Evolutionary conservation across 2,113 vertebrate genomes (phyloP).

Genomic region (Albula glossodonta): DNA sequence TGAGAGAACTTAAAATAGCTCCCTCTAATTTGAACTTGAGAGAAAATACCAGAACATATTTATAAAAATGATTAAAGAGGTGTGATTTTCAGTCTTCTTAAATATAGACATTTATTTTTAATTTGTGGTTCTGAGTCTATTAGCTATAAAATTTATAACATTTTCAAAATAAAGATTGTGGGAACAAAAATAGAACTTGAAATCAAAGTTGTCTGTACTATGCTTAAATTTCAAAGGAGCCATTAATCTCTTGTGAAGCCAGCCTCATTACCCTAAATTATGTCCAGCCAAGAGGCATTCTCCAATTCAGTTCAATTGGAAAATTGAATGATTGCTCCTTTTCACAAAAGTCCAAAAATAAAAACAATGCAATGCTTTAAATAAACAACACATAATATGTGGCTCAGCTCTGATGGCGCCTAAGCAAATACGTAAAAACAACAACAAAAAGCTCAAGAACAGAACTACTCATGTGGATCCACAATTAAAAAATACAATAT

Average conservation of each 20-base stretch:
- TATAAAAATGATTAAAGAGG: neutral
- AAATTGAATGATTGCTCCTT: slow-evolving; percentile 6
- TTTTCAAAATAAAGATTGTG: neutral
- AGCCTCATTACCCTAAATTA: slow-evolving; percentile 8
- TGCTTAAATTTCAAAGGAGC: neutral
- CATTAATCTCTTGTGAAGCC: neutral
- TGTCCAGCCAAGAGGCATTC: slow-evolving; percentile 6
- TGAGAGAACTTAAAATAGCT: neutral
- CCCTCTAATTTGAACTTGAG: neutral
- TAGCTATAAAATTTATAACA: neutral
- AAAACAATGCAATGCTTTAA: slow-evolving; percentile 11
- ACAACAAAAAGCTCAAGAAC: neutral
- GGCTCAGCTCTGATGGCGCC: neutral
- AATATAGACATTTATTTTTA: neutral
- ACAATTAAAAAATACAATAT: no score
- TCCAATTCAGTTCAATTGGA: slow-evolving; percentile 22
- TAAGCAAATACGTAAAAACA: neutral
- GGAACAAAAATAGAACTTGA: neutral
- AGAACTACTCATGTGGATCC: neutral
- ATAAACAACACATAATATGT: neutral
- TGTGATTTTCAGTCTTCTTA: neutral
- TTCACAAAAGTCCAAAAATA: slow-evolving; percentile 14
- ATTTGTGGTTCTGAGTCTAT: neutral
- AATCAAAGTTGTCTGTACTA: neutral
- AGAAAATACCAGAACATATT: neutral